Conservation (phyloP, 2,888 invertebrate species). For the Athalia cordata region DNA sequence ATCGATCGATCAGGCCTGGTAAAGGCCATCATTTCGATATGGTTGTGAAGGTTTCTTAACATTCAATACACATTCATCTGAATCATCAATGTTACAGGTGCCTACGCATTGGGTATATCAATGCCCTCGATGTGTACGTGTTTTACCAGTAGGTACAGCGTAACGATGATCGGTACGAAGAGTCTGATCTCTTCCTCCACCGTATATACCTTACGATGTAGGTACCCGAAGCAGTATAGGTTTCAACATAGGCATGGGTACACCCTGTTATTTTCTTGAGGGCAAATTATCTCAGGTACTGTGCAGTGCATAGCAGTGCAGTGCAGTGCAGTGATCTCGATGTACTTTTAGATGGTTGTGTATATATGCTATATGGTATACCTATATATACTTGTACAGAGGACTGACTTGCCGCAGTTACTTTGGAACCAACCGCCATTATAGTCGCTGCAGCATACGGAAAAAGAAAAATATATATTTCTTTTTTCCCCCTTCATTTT, state of each 20-base stretch:
- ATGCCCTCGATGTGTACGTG: constrained; percentile 24
- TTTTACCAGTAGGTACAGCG: constrained; percentile 1
- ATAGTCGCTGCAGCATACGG: constrained; percentile 60
- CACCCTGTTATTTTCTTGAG: constrained; percentile 71
- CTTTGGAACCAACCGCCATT: constrained; percentile 37
- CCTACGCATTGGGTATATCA: constrained; percentile 2
- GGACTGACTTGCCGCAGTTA: constrained; percentile 48
- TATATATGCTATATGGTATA: constrained; percentile 4
- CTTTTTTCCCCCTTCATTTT: too few species aligned
- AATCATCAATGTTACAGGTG: constrained; percentile 10
- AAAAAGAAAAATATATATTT: constrained; percentile 61
- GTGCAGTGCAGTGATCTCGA: constrained; percentile 64
- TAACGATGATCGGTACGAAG: constrained; percentile 31
- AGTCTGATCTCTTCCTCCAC: neutral
- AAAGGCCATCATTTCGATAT: constrained; percentile 35
- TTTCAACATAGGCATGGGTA: constrained; percentile 46
- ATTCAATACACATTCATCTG: too few species aligned
- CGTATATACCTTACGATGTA: constrained; percentile 29
- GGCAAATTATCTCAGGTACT: constrained; percentile 64
- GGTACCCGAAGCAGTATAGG: constrained; percentile 23
- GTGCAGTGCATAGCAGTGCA: constrained; percentile 45
- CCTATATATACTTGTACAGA: too few species aligned
- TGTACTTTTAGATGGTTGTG: constrained; percentile 62
- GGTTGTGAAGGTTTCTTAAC: neutral
- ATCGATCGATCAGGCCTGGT: constrained; percentile 38